Base-by-base conservation (phyloP, 1,140 invertebrate genomes). In the Aradophagus sp. region DNA sequence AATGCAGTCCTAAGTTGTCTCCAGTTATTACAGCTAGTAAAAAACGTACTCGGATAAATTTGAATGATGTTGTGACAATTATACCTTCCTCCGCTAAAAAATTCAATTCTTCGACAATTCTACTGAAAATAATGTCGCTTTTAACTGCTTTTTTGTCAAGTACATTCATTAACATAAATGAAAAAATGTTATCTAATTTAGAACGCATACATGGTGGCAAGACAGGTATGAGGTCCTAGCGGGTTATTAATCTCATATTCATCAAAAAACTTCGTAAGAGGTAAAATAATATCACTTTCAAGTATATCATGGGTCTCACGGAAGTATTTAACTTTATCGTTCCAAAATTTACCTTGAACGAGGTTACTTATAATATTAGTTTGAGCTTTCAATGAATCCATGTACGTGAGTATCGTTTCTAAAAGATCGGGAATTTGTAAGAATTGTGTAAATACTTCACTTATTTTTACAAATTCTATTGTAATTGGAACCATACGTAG, bases 161-260 rank as follows among this genome's bases (percentile, higher is more conserved):
- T 7, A 73, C 36, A 53, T 80, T 70, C 11, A 80, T 73, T 20
- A 83, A 34, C 31, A 55, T 29, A 31, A 61, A 44, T 27, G 80
- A 17, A 65, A 80, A 81, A 44, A 82, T 80, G 55, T 79, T 75
- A 34, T 77, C 59, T 23, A 80, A 29, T 62, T 73, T 66, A 7
- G 68, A 70, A 15, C 32, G 48, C 27, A 66, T 50, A 20, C 66
- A 16, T 13, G 65, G 42, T 47, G 78, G 77, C 15, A 81, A 55
- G 47, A 61, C 59, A n/a, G 73, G 69, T 62, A 63, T 78, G 76
- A 14, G 34, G 16, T 0, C 78, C 77, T 14, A 62, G 36, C 1
- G 29, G 8, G 14, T 58, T 58, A 23, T 58, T 58, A 2, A 32
- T 45, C 17, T 58, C 55, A 29, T 53, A 61, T 19, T 52, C 41